Conservation (phyloP, 2,888 invertebrate genomes). For the Drosophila affinis region DNA sequence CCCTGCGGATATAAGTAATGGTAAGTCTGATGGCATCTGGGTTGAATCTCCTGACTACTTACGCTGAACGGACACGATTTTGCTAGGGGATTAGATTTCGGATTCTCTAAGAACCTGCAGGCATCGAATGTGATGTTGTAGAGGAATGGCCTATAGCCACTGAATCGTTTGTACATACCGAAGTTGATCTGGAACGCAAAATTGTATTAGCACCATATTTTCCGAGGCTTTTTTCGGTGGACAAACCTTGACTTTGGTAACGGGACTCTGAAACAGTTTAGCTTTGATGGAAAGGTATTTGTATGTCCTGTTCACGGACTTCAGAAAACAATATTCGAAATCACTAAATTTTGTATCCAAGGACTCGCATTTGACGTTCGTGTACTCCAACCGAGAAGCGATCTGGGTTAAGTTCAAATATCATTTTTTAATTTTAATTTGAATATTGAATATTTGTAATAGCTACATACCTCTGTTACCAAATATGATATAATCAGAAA, state of each 20-base stretch:
- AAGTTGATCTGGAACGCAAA: background rate
- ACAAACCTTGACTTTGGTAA: background rate
- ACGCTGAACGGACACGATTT: background rate
- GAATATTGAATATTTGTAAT: no score
- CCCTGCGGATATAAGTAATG: background rate
- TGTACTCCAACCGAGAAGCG: background rate
- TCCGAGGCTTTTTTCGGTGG: no score
- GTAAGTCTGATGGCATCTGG: background rate
- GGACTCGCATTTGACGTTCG: background rate
- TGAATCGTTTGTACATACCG: constrained; percentile 2
- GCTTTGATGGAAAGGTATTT: background rate
- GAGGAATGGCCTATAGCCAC: background rate
- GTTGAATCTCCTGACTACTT: background rate
- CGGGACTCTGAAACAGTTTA: background rate
- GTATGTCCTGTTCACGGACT: background rate
- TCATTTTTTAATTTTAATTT: background rate
- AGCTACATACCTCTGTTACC: no score
- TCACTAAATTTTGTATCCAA: background rate
- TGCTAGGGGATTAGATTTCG: background rate
- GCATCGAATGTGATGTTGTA: background rate
- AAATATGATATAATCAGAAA: no score
- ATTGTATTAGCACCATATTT: no score
- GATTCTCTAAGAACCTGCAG: background rate
- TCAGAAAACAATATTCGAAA: constrained; percentile 2
- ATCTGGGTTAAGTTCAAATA: background rate